phyloP scores from a whole-genome alignment of 1,140 invertebrate species.

The Chironomus striatipennis region DNA sequence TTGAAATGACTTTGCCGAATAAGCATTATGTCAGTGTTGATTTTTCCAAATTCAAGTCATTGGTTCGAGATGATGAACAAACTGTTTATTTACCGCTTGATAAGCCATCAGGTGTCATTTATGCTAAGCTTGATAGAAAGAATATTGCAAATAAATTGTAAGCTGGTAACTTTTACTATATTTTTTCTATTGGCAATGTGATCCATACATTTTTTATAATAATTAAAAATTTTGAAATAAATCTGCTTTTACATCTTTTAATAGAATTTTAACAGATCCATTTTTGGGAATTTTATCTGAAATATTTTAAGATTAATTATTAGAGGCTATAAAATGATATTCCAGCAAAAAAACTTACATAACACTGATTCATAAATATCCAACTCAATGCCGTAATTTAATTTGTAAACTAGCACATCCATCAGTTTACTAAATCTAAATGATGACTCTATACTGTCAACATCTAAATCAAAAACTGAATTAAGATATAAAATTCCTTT shows the following conservation, averaged over 20 bases:
- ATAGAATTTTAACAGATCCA: neutral
- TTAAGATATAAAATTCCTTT: conserved; percentile 30
- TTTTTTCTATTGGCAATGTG: too few relatives aligned
- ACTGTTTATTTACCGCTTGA: conserved; percentile 65
- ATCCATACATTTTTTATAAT: too few relatives aligned
- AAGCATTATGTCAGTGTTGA: conserved; percentile 69
- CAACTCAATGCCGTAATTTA: neutral
- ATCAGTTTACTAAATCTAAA: too few relatives aligned
- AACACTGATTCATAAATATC: neutral
- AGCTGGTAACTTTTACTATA: too few relatives aligned
- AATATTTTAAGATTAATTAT: too few relatives aligned
- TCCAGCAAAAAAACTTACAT: conserved; percentile 6
- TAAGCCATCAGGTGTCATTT: conserved; percentile 67
- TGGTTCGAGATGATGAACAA: conserved; percentile 51
- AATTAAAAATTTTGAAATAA: too few relatives aligned
- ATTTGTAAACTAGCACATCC: neutral
- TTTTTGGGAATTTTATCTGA: neutral
- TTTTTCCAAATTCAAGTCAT: conserved; percentile 55
- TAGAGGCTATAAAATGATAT: too few relatives aligned
- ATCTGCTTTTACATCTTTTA: too few relatives aligned
- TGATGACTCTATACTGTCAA: neutral
- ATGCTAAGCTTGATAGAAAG: conserved; percentile 54
- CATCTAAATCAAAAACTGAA: neutral
- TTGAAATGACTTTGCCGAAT: conserved; percentile 69
- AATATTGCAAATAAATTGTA: conserved; percentile 32